A percentile compares a stretch with the other conserved stretches of the same genome.
These are phyloP conservation scores for Deilephila porcellus DNA, from an alignment of 2,888 invertebrate genomes.

Conservation along the genomic window DNA sequence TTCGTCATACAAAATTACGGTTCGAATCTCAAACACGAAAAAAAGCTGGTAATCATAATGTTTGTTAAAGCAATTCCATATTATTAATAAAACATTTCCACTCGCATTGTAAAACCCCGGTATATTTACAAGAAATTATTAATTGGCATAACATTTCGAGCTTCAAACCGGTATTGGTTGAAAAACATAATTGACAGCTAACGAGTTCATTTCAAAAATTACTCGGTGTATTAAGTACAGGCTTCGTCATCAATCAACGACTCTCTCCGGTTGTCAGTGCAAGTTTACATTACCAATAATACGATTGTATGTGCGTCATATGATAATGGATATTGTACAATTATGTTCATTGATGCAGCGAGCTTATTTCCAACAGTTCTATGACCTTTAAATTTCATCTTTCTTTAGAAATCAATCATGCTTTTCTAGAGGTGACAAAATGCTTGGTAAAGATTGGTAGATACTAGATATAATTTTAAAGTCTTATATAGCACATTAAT, in stretches of 20 bases:
- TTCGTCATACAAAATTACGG: no score
- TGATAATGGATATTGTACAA: background rate
- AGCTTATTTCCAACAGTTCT: background rate
- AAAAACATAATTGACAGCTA: conserved; percentile 22
- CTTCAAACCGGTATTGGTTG: background rate
- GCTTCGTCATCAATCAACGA: conserved; percentile 21
- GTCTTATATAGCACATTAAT: no score
- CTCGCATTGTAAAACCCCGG: background rate
- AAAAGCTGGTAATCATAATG: no score
- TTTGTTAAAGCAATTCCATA: background rate
- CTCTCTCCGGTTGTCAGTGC: conserved; percentile 26
- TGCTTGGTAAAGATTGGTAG: no score
- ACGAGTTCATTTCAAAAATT: conserved; percentile 12
- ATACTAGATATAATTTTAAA: no score
- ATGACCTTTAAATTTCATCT: background rate
- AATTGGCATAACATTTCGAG: background rate
- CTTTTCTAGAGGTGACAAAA: no score
- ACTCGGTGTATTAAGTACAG: conserved; percentile 12
- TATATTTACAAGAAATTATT: background rate
- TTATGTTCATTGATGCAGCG: background rate
- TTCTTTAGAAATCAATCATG: no score
- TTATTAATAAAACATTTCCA: background rate
- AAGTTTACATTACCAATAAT: conserved; percentile 7
- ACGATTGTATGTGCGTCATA: background rate
- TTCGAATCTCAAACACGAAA: no score